Base-by-base conservation (phyloP, 2,113 vertebrate species). In the Silurus asotus region DNA sequence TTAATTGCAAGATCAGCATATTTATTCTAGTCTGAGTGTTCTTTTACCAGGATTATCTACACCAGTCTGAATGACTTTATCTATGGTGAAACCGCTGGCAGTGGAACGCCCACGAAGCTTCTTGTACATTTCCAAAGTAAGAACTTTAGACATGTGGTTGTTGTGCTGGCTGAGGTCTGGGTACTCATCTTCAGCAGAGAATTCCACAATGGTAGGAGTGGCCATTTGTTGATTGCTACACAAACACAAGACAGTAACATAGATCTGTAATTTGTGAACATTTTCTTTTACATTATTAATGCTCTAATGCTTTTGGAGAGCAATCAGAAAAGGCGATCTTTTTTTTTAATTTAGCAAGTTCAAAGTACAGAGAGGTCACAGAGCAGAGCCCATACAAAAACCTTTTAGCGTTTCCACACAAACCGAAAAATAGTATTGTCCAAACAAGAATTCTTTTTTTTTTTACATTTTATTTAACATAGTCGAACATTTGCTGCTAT, bases 131-230 rank as follows among this genome's bases (percentile, higher is more conserved):
- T 94, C 94, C 92, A 78, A 90, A 86, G 92, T 96, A 91, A 96
- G 93, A 90, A 94, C 83, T 88, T 94, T 94, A 88, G 94, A 93
- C 95, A 96, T 95, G 92, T 99, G 94, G 90, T 99, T 99, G 95
- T 98, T 99, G 95, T 99, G 98, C 87, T 82, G 45, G 89, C 92
- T 96, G 89, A 99, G 94, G 93, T 99, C 97, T 0, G 98, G 98
- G 89, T 90, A 99, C 93, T 99, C 98, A 3, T 96, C 93, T 0
- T 93, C 95, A 0, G 92, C 88, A 0, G 88, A 8, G 90, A 92
- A 61, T 97, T 97, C 94, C 95, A 90, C 95, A 92, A 93, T 93
- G 53, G 89, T 93, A 93, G 95, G 91, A 90, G 91, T 89, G 91
- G 91, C 90, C 93, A 94, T 90, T 89, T 88, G 89, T 88, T 91